Evolutionary conservation across 92 coral and sea anemone genomes (phyloP), one percentile per base, ranked within the genome.

Genomic region (Muricea muricata): DNA sequence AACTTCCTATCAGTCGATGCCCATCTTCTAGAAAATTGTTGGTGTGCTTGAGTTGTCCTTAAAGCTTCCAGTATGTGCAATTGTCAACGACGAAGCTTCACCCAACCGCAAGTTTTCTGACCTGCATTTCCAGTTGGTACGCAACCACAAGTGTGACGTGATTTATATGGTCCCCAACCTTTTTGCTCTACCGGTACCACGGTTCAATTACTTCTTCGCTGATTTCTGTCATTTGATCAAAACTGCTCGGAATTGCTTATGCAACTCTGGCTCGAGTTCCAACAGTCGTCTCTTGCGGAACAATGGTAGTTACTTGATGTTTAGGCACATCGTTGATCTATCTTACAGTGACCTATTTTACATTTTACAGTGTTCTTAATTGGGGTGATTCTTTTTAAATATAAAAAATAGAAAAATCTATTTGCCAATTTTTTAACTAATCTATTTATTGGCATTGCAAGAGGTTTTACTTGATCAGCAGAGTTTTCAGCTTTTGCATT

Each of bases 11-110:
- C 86, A 82, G 54, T 28, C 65, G 60, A 82, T 82, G 78, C 54
- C 86, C 40, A 63, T 82, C 67, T 82, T 82, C 78, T 82, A 79
- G 86, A 69, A 82, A 31, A 79, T 31, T 35, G 79, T 82, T 35
- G 60, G 86, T 52, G 55, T 82, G 60, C 78, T 82, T 30, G 86
- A 82, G 69, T 10, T 45, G 34, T 67, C 33, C 1, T 69, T 75
- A 63, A 69, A 18, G 30, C 68, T 82, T 81, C 65, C 48, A 66
- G 76, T 81, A 17, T 57, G 33, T 66, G 85, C 76, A 23, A 66
- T 65, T 1, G 86, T 82, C 32, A 48, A 63, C 41, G 60, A 52
- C 20, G 60, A 25, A 52, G 60, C 60, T 3, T 52, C 60, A 2
- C 60, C 60, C 2, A 52, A 65, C 56, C 73, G 86, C 78, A 82